Evolutionary conservation across 2,888 invertebrate species (phyloP), one percentile per base, ranked within the genome.

Genomic region (Cactoblastis cactorum): DNA sequence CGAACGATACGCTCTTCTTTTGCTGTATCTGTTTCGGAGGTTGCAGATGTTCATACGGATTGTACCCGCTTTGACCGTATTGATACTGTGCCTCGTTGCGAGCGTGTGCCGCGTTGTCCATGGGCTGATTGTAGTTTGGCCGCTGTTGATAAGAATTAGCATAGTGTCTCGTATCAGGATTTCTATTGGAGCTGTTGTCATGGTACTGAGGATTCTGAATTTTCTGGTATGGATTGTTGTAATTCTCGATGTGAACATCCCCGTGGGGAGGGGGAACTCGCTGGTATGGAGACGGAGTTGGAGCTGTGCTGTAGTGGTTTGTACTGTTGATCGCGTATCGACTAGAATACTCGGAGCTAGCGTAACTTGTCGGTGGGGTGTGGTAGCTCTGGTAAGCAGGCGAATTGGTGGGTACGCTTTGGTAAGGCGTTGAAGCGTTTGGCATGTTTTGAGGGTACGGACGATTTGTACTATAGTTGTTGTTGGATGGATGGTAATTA

Each of bases 1-100:
- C 94, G 63, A 95, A 94, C 57, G 94, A 94, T 2, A 94, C 94
- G 45, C 90, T 90, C 63, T 94, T 94, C 70, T 94, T 94, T 63
- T 91, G 22, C 6, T 22, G 92, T 43, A 92, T 77, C 63, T 92
- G 92, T 62, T 94, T 92, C 8, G 92, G 83, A 3, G 90, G 86
- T 3, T 92, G 91, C 33, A 92, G 85, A 63, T 92, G 93, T 73
- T 94, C 94, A 65, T 94, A 94, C 0, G 93, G 92, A 53, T 80
- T 83, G 57, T 84, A 87, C 22, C 68, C 70, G 76, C 66, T 90
- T 83, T 74, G 83, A 54, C 62, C 49, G 58, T 77, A 84, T 61
- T 79, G 78, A 64, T 83, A 80, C 55, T 74, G 80, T 46, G 64
- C 76, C 15, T 79, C 79, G 55, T 57, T 76, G 55, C 63, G 70